Conservation (phyloP, 2,113 vertebrate genomes). For the Emberiza fucata region DNA sequence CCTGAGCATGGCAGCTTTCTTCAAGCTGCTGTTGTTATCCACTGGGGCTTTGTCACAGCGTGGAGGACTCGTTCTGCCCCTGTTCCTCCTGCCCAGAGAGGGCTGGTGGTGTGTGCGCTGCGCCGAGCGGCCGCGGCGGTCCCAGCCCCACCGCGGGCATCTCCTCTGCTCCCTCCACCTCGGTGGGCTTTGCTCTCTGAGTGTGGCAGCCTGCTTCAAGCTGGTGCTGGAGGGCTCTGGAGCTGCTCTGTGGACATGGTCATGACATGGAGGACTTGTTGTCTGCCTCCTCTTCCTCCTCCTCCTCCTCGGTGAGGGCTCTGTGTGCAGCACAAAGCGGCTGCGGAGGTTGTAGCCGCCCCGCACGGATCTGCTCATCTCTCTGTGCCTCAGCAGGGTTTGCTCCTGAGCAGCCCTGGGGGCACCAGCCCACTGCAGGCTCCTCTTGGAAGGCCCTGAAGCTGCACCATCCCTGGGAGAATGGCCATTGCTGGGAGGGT, state of each 20-base stretch:
- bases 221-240: background rate
- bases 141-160: background rate
- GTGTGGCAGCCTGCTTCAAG: background rate
- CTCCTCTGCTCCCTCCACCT: background rate
- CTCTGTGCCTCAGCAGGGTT: background rate
- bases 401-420: background rate
- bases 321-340: background rate
- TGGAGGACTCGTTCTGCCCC: background rate
- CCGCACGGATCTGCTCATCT: background rate
- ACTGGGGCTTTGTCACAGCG: background rate
- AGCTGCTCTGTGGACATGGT: background rate
- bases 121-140: background rate
- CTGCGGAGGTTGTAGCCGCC: background rate
- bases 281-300: background rate
- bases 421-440: background rate
- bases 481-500: background rate
- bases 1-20: background rate
- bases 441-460: background rate
- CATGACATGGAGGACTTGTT: background rate
- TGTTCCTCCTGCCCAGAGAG: background rate
- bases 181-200: background rate
- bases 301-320: rapidly evolving
- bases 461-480: background rate
- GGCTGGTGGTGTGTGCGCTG: background rate
- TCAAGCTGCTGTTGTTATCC: no score